Evolutionary conservation across 2,888 invertebrate species (phyloP), one percentile per base, ranked within the genome.

Genomic region (Microctonus aethiopoides): DNA sequence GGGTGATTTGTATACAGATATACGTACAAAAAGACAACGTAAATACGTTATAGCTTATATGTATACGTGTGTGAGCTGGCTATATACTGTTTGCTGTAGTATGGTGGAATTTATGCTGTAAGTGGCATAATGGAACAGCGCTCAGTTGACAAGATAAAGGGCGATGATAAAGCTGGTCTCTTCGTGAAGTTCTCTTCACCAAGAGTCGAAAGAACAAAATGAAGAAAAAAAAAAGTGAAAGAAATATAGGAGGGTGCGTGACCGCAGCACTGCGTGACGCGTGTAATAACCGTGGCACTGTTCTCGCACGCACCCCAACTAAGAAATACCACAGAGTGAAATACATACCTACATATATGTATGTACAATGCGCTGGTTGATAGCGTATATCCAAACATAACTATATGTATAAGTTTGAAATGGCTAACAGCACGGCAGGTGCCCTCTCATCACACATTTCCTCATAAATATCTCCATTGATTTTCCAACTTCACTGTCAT

Each of bases 231-330:
- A 29, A 75, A 73, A 70, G 74, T 74, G 62, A 63, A 20, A 63
- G 39, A 39, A 57, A 59, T 54, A 68, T 62, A 34, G 75, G 76
- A 80, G 80, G 79, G 81, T 83, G 83, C 84, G 84, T 84, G 85
- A 83, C 83, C 78, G 76, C 74, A 68, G 75, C 75, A 74, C 79
- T 81, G 82, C 84, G 84, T 83, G 85, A 85, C 82, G 83, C 84
- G 84, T 84, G 83, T 84, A 85, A 85, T 83, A 84, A 85, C 83
- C 85, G 85, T 84, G 81, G 83, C 83, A 77, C 79, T 75, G 78
- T 79, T 77, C 79, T 79, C 78, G 80, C 83, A 82, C 81, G 82
- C 80, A 82, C 81, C 80, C 81, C 57, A 51, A 22, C 32, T 41
- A 74, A 72, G 71, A 73, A 75, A 74, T 72, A 75, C 70, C 72